Base-by-base conservation (phyloP, 2,113 vertebrate genomes). In the Pseudolaguvia tuberculata region DNA sequence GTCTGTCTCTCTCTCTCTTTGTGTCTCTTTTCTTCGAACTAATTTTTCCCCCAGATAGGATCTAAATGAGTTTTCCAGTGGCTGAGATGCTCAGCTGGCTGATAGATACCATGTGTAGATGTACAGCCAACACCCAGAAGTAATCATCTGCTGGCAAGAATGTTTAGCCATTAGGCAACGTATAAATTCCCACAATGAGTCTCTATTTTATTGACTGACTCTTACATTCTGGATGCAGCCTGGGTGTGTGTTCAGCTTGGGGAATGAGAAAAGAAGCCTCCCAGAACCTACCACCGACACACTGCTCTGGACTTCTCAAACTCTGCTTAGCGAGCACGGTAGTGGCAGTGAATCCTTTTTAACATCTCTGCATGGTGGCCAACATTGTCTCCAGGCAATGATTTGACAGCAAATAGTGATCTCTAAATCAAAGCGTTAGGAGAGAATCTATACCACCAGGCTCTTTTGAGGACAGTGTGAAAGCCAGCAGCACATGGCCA, bases 51-150 rank as follows among this genome's bases (percentile, higher is more conserved):
- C 87, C 83, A 87, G 88, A 89, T 91, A 88, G 85, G 85, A 89
- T 91, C 88, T 90, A 90, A 91, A 92, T 91, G 88, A 90, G 90
- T 91, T 89, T 88, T 85, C 87, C 86, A 87, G 85, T 84, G 85
- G 39, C 82, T 82, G 81, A 83, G 85, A 84, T 82, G 81, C 83
- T 85, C 82, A 59, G 83, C 79, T 79, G 56, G 82, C 85, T 90
- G 89, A 88, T 85, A 88, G 86, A 88, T 88, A 78, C 84, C 58
- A 81, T 75, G 83, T 75, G 42, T 66, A 78, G 79, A 80, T 79
- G 73, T 74, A 82, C 66, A 56, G 81, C 84, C 81, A 82, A 78
- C 84, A 79, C 81, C 85, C 81, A 13, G 75, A 68, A 78, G 85
- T 86, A 87, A 87, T 88, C 86, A 84, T 86, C 84, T 81, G 45